Base-by-base conservation (phyloP, 2,888 invertebrate genomes). In the Acrobasis repandana region DNA sequence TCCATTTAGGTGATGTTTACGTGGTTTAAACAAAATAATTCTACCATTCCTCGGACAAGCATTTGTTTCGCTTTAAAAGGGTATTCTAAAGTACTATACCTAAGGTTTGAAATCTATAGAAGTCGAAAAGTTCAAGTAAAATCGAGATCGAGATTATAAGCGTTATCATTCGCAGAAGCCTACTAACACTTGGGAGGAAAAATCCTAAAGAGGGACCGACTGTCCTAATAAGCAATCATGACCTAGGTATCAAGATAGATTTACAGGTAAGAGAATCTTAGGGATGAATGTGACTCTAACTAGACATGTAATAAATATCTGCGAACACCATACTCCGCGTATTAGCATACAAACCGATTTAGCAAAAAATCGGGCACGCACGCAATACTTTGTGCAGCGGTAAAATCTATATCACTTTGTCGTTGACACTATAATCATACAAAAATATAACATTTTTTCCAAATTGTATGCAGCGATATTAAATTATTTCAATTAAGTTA, bases 81-180 rank as follows among this genome's bases (percentile, higher is more conserved):
- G 15, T 52, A 52, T 36, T 36, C 10, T 54, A 38, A 51, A 10
- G 66, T 70, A 73, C 80, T 88, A 86, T 72, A 79, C 65, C 79
- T 82, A 80, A 65, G 58, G 75, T 77, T 78, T 77, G 74, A 72
- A 77, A 77, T 76, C 65, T 81, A 79, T 77, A 77, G 72, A 70
- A 79, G 73, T 79, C 71, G 78, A 80, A 82, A 76, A 77, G 78
- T 77, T 75, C 77, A 80, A 83, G 76, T 75, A 76, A 74, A 77
- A 82, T 81, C 85, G 87, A 90, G 89, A 90, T 88, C 88, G 77
- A 80, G 77, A 79, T 77, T 80, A 74, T 73, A 88, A 87, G 89
- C 87, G 79, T 82, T 84, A 80, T 79, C 74, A 73, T 76, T 79
- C 71, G 78, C 75, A 75, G 73, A 84, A 84, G 82, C 82, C 74